Evolutionary conservation across 2,888 invertebrate species (phyloP).

Genomic region (Drosophila neotestacea): DNA sequence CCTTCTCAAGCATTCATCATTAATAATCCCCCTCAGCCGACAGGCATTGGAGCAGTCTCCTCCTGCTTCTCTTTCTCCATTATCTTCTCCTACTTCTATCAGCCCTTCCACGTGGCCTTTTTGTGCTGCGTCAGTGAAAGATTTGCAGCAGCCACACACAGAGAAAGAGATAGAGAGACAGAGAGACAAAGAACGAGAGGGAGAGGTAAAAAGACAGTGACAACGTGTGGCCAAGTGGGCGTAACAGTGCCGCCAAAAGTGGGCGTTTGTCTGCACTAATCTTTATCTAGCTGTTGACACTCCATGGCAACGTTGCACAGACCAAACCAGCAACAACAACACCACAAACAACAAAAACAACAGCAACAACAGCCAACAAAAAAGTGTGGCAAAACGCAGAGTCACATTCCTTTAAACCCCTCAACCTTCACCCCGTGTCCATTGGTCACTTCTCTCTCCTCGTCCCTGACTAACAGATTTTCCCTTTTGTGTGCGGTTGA

Average conservation of each 20-base stretch:
- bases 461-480: slow-evolving; percentile 31
- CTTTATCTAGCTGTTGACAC: slow-evolving; percentile 83
- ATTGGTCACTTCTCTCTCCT: slow-evolving; percentile 7
- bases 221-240: slow-evolving; percentile 68
- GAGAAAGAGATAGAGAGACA: slow-evolving; percentile 1
- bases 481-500: slow-evolving; percentile 38
- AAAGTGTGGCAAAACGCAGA: slow-evolving; percentile 67
- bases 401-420: slow-evolving; percentile 66
- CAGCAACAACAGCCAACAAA: slow-evolving; percentile 35
- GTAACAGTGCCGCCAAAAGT: slow-evolving; percentile 71
- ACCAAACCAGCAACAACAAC: slow-evolving; percentile 41
- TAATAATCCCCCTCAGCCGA: slow-evolving; percentile 68
- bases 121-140: slow-evolving; percentile 79
- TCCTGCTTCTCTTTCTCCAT: slow-evolving; percentile 1
- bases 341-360: slow-evolving; percentile 9
- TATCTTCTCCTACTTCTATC: neutral
- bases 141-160: slow-evolving; percentile 62
- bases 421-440: neutral
- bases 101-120: slow-evolving; percentile 53
- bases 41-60: slow-evolving; percentile 42
- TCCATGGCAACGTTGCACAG: slow-evolving; percentile 72
- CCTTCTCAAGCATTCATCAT: slow-evolving; percentile 80
- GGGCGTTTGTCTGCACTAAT: slow-evolving; percentile 80
- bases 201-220: slow-evolving; percentile 1
- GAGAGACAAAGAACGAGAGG: neutral